Percentiles rank a stretch among this genome's conserved stretches.
Conservation (phyloP, 2,113 vertebrate genomes). For the Mastomys natalensis region DNA sequence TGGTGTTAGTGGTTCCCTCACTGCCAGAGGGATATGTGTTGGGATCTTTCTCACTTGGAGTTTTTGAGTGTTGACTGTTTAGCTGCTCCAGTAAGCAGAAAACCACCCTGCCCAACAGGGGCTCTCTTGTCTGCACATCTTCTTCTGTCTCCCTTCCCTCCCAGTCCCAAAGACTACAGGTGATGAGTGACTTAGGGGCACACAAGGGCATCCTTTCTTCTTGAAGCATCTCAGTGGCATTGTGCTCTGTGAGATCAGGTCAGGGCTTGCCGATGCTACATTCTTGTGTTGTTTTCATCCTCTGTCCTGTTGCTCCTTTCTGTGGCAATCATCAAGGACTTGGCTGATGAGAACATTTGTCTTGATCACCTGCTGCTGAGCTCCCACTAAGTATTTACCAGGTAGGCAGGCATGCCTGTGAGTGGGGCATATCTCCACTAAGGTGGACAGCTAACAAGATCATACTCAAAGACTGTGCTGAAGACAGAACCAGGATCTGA, state of each 20-base stretch:
- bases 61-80: neutral
- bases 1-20: neutral
- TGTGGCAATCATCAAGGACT: neutral
- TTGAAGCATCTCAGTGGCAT: neutral
- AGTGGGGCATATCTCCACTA: neutral
- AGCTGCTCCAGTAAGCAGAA: neutral
- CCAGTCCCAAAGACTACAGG: neutral
- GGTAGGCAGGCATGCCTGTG: neutral
- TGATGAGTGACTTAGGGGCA: neutral
- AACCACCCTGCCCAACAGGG: neutral
- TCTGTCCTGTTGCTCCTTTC: neutral
- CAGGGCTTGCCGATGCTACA: neutral
- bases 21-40: too few species aligned
- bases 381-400: neutral
- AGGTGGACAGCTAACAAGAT: neutral
- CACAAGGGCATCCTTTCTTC: neutral
- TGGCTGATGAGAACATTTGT: neutral
- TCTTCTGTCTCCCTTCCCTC: rapidly evolving
- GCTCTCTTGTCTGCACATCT: neutral
- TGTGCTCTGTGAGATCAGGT: neutral
- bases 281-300: neutral
- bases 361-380: neutral
- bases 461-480: neutral
- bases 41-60: rapidly evolving
- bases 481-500: neutral